phyloP scores from a whole-genome alignment of 2,888 invertebrate species.

The Xanthia icteritia region DNA sequence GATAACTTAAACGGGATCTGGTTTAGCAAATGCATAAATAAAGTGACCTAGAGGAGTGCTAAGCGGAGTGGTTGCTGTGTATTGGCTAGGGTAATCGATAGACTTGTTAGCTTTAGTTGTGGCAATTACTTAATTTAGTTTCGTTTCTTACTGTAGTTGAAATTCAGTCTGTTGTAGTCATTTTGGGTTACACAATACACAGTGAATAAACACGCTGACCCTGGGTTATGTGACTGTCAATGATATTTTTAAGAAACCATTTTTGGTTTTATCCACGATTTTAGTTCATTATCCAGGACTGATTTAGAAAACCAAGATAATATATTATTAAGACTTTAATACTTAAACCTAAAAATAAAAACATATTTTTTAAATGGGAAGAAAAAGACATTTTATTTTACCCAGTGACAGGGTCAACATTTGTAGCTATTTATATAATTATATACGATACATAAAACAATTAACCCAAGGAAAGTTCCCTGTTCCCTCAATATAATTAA shows the following conservation, averaged over 20 bases:
- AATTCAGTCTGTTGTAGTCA: neutral
- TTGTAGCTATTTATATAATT: constrained; percentile 16
- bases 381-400: neutral
- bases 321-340: too few relatives aligned
- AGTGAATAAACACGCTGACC: neutral
- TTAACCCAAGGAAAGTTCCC: constrained; percentile 45
- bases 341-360: neutral
- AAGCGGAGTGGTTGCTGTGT: neutral
- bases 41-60: constrained; percentile 11
- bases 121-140: neutral
- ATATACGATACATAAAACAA: constrained; percentile 37
- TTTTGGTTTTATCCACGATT: neutral
- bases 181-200: neutral
- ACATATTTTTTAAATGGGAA: neutral
- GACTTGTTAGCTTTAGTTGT: constrained; percentile 1
- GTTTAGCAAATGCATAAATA: constrained; percentile 56
- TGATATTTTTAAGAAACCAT: too few relatives aligned
- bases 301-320: neutral
- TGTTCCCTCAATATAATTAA: constrained; percentile 54
- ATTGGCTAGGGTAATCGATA: neutral
- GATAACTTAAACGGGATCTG: constrained; percentile 51
- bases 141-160: neutral
- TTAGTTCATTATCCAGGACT: too few relatives aligned
- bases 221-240: neutral
- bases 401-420: neutral